Evolutionary conservation across 1,140 invertebrate genomes (phyloP).

Genomic region (Diploscapter pachys): DNA sequence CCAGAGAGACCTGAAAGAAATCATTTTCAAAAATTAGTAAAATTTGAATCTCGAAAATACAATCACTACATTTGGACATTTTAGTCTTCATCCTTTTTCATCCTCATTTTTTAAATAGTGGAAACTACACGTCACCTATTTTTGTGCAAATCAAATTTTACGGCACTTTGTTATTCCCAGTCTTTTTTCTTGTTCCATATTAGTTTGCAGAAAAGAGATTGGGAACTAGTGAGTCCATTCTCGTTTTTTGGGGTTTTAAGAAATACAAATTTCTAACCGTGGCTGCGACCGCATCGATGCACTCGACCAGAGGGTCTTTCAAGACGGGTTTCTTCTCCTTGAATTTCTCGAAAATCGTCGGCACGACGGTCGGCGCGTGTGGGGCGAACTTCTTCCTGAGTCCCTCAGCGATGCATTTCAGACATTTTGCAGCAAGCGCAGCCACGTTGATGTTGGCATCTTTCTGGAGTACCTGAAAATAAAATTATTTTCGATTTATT

Average conservation of each 20-base stretch:
- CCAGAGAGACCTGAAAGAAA: constrained; percentile 72
- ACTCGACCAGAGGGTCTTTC: constrained; percentile 67
- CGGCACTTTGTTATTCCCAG: background rate
- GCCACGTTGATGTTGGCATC: constrained; percentile 92
- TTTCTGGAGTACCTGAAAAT: constrained; percentile 69
- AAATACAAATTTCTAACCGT: constrained; percentile 21
- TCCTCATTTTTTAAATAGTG: no score
- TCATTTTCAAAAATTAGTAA: background rate
- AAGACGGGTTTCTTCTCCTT: constrained; percentile 88
- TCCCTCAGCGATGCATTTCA: constrained; percentile 76
- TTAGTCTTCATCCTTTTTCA: no score
- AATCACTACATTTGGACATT: no score
- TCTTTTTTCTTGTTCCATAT: constrained; percentile 34
- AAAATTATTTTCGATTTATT: constrained; percentile 1
- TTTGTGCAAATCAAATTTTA: background rate
- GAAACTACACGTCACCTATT: no score
- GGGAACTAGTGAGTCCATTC: constrained; percentile 2
- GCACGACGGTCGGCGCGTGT: constrained; percentile 72
- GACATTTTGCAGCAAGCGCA: constrained; percentile 76
- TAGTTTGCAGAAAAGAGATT: constrained; percentile 16
- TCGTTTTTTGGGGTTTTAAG: background rate
- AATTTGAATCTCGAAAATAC: background rate
- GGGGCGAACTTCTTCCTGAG: constrained; percentile 78
- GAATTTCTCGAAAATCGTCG: constrained; percentile 85
- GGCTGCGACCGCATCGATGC: constrained; percentile 77